These are phyloP conservation scores for Syrphus vitripennis DNA, from an alignment of 2,888 invertebrate species.

Conservation along the genomic window DNA sequence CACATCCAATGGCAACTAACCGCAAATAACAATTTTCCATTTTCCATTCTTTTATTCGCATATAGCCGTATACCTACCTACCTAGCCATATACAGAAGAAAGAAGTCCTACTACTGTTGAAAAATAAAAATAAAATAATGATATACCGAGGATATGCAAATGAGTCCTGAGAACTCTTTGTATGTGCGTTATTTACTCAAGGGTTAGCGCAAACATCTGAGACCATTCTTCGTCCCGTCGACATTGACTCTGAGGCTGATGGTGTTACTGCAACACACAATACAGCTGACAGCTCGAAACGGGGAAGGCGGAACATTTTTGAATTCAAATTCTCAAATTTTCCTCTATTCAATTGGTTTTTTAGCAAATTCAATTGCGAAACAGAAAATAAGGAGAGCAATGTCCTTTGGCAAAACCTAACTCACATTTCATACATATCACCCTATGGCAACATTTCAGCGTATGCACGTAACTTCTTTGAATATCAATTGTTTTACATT, in stretches of 20 bases:
- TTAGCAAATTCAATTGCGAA: conserved; percentile 52
- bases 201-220: conserved; percentile 68
- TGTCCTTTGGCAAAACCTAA: conserved; percentile 21
- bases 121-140: background rate
- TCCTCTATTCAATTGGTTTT: conserved; percentile 60
- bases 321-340: conserved; percentile 66
- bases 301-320: conserved; percentile 35
- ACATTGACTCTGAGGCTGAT: background rate
- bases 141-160: conserved; percentile 55
- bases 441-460: background rate
- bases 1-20: conserved; percentile 71
- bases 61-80: background rate
- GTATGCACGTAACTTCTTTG: conserved; percentile 33
- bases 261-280: background rate
- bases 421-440: background rate
- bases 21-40: conserved; percentile 71
- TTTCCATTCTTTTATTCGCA: conserved; percentile 60
- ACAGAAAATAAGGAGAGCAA: conserved; percentile 22
- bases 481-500: conserved; percentile 49
- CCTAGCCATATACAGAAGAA: too few species aligned
- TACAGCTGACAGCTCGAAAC: conserved; percentile 51
- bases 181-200: conserved; percentile 65
- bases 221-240: conserved; percentile 7
- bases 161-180: conserved; percentile 40
- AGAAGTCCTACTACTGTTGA: background rate